phyloP scores from a whole-genome alignment of 2,113 vertebrate species.

The Chaetodon auriga region DNA sequence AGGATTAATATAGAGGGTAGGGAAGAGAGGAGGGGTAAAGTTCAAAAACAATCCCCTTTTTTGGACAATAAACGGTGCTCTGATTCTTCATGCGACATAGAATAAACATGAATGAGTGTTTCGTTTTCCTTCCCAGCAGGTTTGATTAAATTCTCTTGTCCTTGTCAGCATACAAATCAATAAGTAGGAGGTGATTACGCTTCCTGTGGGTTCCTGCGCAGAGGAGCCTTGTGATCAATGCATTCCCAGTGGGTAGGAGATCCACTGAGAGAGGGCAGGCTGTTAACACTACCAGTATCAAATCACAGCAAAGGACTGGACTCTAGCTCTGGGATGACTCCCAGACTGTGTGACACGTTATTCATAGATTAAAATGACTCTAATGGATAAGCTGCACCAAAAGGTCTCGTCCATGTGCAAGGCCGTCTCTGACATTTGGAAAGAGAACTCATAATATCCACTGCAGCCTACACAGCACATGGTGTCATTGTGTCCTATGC shows the following conservation, averaged over 20 bases:
- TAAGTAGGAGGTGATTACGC: not conserved
- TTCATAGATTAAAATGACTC: conserved; percentile 70
- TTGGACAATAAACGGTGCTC: not conserved
- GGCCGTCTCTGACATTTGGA: not conserved
- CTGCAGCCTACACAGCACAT: not conserved
- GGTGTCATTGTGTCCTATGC: not conserved
- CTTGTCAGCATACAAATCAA: not conserved
- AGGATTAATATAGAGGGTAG: conserved; percentile 12
- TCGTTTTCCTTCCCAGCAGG: too few species aligned
- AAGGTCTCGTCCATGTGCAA: conserved; percentile 33
- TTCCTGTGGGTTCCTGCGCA: not conserved
- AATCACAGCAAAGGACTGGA: conserved; percentile 52
- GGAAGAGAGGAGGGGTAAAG: not conserved
- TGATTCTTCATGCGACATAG: not conserved
- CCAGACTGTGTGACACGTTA: conserved; percentile 62
- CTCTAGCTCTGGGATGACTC: conserved; percentile 25
- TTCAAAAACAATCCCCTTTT: not conserved
- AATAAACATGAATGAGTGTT: not conserved
- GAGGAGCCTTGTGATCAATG: conserved; percentile 28
- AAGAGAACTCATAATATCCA: not conserved
- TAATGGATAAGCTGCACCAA: conserved; percentile 34
- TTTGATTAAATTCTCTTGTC: not conserved
- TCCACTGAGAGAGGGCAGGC: conserved; percentile 46
- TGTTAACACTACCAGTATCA: conserved; percentile 69
- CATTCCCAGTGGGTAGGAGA: conserved; percentile 14